Evolutionary conservation across 2,113 vertebrate species (phyloP), one percentile per base, ranked within the genome.

Genomic region (Dolichotis patagonum): DNA sequence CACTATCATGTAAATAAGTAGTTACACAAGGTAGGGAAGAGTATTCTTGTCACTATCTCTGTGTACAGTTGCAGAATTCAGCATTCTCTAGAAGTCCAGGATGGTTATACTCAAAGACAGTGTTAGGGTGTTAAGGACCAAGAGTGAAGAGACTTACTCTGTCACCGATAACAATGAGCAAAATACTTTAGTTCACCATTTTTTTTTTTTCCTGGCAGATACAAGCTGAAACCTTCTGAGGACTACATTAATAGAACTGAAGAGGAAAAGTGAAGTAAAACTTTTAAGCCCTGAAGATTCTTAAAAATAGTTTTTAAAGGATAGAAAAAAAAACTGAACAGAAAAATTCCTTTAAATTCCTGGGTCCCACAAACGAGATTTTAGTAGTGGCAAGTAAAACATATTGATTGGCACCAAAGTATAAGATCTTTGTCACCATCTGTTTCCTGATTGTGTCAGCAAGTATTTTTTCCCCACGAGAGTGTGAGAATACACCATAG

Each of bases 401-500:
- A 98, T 98, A 98, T 99, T 99, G 98, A 99, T 99, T 99, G 98
- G 98, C 98, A 99, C 98, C 98, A 98, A 99, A 98, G 98, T 98
- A 98, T 98, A 99, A 98, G 98, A 98, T 98, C 98, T 99, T 98
- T 98, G 98, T 99, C 98, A 98, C 99, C 99, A 99, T 99, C 99
- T 99, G 99, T 98, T 99, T 99, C 98, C 98, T 99, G 98, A 98
- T 98, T 99, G 98, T 99, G 98, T 99, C 99, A 99, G 98, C 98
- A 98, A 99, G 98, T 99, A 98, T 97, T 99, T 98, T 98, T 98
- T 98, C 98, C 98, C 98, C 97, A 97, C 91, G 96, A 97, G 98
- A 98, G 98, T 99, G 98, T 99, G 98, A 99, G 98, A 98, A 99
- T 98, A 98, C 98, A 98, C 98, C 98, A 98, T 98, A 98, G 98